phyloP scores from a whole-genome alignment of 2,113 vertebrate genomes.

The Pteropus alecto region DNA sequence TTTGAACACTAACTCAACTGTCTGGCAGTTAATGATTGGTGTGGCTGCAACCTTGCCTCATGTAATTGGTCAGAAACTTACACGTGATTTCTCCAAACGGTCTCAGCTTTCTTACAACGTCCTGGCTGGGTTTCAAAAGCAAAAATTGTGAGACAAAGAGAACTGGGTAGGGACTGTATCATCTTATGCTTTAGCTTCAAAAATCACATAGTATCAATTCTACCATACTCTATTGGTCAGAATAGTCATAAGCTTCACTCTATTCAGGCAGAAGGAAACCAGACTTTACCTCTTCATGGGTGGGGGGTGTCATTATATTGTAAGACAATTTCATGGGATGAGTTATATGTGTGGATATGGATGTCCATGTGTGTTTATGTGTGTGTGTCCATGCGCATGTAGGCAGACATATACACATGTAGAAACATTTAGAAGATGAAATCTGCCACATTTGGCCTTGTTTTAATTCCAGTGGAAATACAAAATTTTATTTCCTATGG shows the following conservation, averaged over 20 bases:
- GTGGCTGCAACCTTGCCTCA: background rate
- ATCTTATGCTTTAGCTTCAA: background rate
- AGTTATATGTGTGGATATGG: background rate
- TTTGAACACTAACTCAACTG: background rate
- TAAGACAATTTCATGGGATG: background rate
- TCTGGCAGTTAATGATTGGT: background rate
- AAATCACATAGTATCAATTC: background rate
- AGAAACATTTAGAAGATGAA: background rate
- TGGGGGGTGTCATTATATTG: background rate
- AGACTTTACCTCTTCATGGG: background rate
- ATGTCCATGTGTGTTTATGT: background rate
- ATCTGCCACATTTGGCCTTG: background rate
- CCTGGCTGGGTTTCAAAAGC: background rate
- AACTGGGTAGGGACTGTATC: background rate
- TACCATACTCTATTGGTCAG: background rate
- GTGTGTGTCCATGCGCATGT: background rate
- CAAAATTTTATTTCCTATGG: background rate
- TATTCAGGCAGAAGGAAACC: background rate
- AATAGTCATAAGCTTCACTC: background rate
- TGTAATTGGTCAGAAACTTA: background rate
- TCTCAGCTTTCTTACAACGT: background rate
- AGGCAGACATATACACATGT: background rate
- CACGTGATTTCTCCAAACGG: fast-evolving
- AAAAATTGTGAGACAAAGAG: background rate
- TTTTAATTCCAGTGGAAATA: background rate